phyloP scores from a whole-genome alignment of 1,140 invertebrate species.

The Sitophilus oryzae region DNA sequence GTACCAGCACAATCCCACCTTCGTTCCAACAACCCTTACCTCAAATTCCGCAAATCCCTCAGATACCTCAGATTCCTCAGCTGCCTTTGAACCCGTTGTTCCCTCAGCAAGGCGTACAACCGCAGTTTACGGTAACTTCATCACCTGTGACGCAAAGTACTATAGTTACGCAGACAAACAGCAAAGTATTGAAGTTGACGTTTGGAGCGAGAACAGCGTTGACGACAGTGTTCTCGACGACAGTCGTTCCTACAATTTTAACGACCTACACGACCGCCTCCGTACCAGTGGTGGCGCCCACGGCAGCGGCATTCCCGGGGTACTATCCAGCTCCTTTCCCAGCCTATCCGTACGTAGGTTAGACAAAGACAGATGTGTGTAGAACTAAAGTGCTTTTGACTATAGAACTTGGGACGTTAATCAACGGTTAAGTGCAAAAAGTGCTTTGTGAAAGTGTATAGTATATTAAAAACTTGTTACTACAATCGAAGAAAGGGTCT shows the following conservation, averaged over 20 bases:
- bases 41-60: constrained; percentile 41
- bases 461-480: no score
- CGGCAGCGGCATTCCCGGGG: constrained; percentile 61
- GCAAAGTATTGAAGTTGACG: constrained; percentile 75
- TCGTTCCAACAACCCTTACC: constrained; percentile 39
- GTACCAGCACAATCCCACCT: constrained; percentile 62
- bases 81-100: constrained; percentile 49
- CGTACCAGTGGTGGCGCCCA: constrained; percentile 63
- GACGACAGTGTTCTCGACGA: constrained; percentile 80
- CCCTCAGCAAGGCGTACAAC: constrained; percentile 48
- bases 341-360: constrained; percentile 68
- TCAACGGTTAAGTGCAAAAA: neutral
- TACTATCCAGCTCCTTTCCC: constrained; percentile 71
- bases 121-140: constrained; percentile 72
- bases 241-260: constrained; percentile 72
- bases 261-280: constrained; percentile 77
- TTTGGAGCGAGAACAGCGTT: constrained; percentile 84
- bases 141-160: constrained; percentile 75
- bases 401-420: no score
- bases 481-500: no score
- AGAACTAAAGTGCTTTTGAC: no score
- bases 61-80: constrained; percentile 48
- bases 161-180: constrained; percentile 71
- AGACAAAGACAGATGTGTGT: no score
- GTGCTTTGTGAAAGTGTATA: no score